A percentile compares a stretch with the other conserved stretches of the same genome.
These are phyloP conservation scores for Tigriopus japonicus DNA, from an alignment of 1,140 invertebrate species.

Conservation along the genomic window DNA sequence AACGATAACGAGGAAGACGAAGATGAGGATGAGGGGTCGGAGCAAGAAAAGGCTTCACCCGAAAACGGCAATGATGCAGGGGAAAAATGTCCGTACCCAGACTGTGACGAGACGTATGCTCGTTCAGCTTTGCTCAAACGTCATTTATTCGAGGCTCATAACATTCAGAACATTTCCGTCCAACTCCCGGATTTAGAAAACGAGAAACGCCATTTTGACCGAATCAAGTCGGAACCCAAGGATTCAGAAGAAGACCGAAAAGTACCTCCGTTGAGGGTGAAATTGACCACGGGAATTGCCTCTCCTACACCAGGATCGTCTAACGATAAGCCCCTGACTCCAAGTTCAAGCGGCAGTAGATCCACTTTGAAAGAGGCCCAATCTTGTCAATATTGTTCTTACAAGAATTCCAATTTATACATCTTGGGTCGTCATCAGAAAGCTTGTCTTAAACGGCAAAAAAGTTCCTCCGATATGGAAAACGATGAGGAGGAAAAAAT, in stretches of 20 bases:
- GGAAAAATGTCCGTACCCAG: neutral
- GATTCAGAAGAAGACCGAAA: neutral
- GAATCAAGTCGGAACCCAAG: neutral
- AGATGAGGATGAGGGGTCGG: neutral
- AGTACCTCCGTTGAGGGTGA: neutral
- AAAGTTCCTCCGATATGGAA: neutral
- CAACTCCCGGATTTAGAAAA: neutral
- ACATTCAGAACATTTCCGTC: neutral
- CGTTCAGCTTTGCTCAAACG: neutral
- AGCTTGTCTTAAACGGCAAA: neutral
- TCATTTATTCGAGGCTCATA: neutral
- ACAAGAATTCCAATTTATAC: neutral
- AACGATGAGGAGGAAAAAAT: neutral
- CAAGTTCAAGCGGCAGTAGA: no score
- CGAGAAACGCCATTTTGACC: neutral
- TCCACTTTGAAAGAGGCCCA: no score
- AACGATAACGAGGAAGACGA: slow-evolving; percentile 1
- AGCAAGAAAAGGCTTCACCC: neutral
- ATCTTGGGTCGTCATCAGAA: neutral
- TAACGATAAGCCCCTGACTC: no score
- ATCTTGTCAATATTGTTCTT: no score
- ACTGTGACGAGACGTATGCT: neutral
- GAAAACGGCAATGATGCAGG: neutral
- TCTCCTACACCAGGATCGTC: no score
- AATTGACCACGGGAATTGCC: neutral